Conservation (phyloP, 92 coral and sea anemone species). For the Siderastrea radians region DNA sequence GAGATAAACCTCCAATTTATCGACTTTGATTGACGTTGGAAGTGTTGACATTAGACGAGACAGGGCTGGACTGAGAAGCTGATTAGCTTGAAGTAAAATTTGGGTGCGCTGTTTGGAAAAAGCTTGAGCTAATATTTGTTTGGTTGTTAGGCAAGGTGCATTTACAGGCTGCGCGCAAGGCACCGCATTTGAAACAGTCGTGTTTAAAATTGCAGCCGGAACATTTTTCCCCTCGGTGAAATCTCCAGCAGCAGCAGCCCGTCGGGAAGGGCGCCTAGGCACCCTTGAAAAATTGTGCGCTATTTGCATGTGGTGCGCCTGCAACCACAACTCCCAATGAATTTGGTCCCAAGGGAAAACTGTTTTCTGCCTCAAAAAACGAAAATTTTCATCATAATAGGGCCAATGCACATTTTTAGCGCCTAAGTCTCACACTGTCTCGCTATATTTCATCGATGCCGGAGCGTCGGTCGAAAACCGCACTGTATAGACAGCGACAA, state of each 20-base stretch:
- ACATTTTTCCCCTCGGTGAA: neutral
- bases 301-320: neutral
- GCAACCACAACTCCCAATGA: neutral
- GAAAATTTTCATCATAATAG: neutral
- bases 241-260: neutral
- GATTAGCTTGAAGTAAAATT: neutral
- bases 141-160: neutral
- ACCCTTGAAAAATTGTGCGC: neutral
- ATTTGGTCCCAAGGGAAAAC: constrained; percentile 1
- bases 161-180: neutral
- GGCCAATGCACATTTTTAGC: neutral
- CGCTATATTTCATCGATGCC: neutral
- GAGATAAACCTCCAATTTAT: neutral
- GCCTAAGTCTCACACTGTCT: neutral
- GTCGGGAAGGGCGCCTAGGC: neutral
- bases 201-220: neutral
- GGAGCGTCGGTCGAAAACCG: neutral
- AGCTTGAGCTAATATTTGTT: no score
- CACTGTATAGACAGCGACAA: neutral
- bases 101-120: neutral
- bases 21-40: neutral
- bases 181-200: neutral
- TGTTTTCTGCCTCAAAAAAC: neutral
- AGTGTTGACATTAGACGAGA: neutral
- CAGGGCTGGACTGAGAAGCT: neutral